These are phyloP conservation scores for Dasyurus viverrinus DNA, from an alignment of 2,113 vertebrate genomes.

Conservation along the genomic window DNA sequence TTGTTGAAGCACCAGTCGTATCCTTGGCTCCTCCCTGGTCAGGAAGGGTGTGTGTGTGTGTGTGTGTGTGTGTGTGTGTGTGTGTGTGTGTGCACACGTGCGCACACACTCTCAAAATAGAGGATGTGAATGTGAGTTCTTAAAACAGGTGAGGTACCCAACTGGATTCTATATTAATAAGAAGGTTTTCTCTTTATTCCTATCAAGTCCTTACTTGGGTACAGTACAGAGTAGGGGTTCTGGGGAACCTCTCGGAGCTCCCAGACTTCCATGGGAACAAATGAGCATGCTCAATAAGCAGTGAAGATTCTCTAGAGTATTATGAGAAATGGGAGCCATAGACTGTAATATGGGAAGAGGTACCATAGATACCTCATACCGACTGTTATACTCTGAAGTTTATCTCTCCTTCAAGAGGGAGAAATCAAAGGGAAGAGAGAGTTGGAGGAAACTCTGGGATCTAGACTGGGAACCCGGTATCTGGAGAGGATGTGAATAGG, in stretches of 20 bases:
- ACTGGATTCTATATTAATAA: neutral
- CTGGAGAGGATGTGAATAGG: neutral
- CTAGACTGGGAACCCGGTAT: neutral
- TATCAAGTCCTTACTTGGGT: neutral
- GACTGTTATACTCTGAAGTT: neutral
- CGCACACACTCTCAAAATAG: neutral
- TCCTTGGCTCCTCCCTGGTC: slow-evolving; percentile 84
- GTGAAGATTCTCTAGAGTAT: neutral
- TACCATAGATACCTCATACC: neutral
- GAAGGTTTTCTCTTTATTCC: neutral
- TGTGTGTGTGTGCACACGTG: neutral
- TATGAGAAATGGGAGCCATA: neutral
- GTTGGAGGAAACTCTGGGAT: neutral
- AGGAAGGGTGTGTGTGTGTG: neutral
- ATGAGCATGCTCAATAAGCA: neutral
- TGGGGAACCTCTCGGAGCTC: too few species aligned
- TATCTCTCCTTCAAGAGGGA: neutral
- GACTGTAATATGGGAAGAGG: neutral
- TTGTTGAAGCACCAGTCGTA: slow-evolving; percentile 95
- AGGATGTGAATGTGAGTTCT: neutral
- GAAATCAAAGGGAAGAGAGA: neutral
- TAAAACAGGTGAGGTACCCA: neutral
- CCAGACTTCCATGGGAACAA: neutral
- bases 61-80: neutral
- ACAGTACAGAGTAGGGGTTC: neutral